Conservation (phyloP, 2,888 invertebrate species). For the Xanthorhoe spadicearia region DNA sequence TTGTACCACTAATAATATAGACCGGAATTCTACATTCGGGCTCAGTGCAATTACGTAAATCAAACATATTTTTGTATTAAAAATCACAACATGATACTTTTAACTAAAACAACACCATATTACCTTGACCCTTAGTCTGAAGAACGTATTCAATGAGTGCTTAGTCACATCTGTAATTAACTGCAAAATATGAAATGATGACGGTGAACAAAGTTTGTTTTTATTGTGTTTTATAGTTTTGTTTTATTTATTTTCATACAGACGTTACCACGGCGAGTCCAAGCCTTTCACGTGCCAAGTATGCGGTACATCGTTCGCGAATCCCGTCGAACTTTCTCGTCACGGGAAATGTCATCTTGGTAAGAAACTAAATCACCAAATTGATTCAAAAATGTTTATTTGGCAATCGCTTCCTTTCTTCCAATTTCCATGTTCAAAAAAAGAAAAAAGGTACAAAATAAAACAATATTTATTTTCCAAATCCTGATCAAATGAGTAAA, state of each 20-base stretch:
- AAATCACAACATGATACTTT: neutral
- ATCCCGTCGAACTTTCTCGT: conserved; percentile 90
- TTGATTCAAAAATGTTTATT: neutral
- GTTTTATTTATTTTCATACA: conserved; percentile 47
- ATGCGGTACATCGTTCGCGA: conserved; percentile 93
- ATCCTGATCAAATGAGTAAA: no score
- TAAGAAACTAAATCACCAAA: conserved; percentile 61
- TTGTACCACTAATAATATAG: neutral
- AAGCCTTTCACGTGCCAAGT: conserved; percentile 93
- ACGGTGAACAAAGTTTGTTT: conserved; percentile 15
- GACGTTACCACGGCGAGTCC: conserved; percentile 93
- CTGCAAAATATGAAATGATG: conserved; percentile 2
- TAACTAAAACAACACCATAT: neutral
- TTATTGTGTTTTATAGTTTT: conserved; percentile 26
- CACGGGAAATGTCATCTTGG: conserved; percentile 94
- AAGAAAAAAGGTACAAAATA: no score
- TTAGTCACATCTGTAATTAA: conserved; percentile 9
- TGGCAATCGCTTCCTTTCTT: no score
- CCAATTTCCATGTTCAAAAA: no score
- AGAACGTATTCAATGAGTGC: conserved; percentile 2
- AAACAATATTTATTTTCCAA: no score
- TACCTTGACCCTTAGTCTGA: conserved; percentile 14
- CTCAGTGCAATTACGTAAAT: conserved; percentile 13
- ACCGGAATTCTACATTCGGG: conserved; percentile 9
- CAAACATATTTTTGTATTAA: neutral